phyloP scores from a whole-genome alignment of 1,140 invertebrate species.

The Megalopta genalis region DNA sequence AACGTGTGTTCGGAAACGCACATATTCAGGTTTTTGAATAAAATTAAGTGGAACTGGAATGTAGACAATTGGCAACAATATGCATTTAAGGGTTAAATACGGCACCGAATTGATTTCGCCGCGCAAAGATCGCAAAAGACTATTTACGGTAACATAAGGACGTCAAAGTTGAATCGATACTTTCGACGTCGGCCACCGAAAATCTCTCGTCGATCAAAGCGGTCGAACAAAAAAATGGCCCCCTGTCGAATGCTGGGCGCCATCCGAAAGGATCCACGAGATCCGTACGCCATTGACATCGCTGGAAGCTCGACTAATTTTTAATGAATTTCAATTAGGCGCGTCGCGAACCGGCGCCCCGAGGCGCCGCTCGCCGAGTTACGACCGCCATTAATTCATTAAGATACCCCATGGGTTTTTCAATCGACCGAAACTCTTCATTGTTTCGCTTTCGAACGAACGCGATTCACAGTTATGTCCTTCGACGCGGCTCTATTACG shows the following conservation, averaged over 20 bases:
- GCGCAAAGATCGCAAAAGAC: background rate
- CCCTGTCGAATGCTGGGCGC: background rate
- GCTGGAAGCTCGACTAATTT: slow-evolving; percentile 15
- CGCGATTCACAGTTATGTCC: too few relatives aligned
- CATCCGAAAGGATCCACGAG: slow-evolving; percentile 17
- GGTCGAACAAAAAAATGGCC: background rate
- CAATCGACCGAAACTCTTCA: slow-evolving; percentile 37
- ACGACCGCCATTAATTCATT: slow-evolving; percentile 29
- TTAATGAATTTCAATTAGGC: slow-evolving; percentile 29
- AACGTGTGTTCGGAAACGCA: too few relatives aligned
- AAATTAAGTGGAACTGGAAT: too few relatives aligned
- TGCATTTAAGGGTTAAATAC: slow-evolving; percentile 19
- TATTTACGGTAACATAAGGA: slow-evolving; percentile 7
- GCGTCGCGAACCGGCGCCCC: background rate
- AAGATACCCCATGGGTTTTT: background rate
- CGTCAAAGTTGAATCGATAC: slow-evolving; percentile 9
- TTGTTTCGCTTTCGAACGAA: slow-evolving; percentile 28
- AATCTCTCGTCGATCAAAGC: background rate
- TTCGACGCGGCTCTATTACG: too few relatives aligned
- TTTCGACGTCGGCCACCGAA: background rate
- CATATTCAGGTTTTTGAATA: too few relatives aligned
- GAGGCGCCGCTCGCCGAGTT: too few relatives aligned
- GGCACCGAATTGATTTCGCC: slow-evolving; percentile 2
- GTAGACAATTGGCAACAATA: too few relatives aligned
- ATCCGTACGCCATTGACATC: slow-evolving; percentile 22